These are phyloP conservation scores for Lampris megalopsis DNA, from an alignment of 2,113 vertebrate species.

Conservation along the genomic window DNA sequence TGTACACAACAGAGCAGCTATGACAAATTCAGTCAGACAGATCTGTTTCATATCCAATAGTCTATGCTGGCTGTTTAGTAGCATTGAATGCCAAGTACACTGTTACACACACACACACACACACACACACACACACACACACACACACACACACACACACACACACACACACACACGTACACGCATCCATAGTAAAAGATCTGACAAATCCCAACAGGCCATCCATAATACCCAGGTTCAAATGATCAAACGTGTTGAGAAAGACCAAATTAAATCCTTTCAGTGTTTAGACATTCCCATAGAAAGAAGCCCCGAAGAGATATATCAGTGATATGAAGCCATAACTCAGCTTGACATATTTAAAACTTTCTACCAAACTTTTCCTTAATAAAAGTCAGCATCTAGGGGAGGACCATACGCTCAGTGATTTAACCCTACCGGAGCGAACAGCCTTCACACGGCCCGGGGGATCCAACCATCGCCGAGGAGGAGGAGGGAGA, in stretches of 20 bases:
- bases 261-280: constrained; percentile 25
- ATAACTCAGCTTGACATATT: too few species aligned
- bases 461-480: neutral
- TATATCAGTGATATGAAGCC: neutral
- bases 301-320: constrained; percentile 11
- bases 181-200: neutral
- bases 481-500: neutral
- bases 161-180: neutral
- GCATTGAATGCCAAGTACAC: too few species aligned
- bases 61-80: too few species aligned
- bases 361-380: too few species aligned
- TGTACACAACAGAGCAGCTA: neutral
- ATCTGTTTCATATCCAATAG: too few species aligned
- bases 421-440: constrained; percentile 7
- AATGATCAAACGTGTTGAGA: neutral
- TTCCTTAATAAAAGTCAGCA: neutral
- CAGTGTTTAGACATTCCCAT: constrained; percentile 2
- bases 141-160: neutral
- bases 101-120: too few species aligned
- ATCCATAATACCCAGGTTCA: constrained; percentile 15
- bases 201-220: constrained; percentile 18
- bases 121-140: neutral
- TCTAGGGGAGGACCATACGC: neutral
- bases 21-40: neutral
- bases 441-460: constrained; percentile 20